Evolutionary conservation across 2,797 vertebrate species (phyloP).

Genomic region (Tangara arthus): DNA sequence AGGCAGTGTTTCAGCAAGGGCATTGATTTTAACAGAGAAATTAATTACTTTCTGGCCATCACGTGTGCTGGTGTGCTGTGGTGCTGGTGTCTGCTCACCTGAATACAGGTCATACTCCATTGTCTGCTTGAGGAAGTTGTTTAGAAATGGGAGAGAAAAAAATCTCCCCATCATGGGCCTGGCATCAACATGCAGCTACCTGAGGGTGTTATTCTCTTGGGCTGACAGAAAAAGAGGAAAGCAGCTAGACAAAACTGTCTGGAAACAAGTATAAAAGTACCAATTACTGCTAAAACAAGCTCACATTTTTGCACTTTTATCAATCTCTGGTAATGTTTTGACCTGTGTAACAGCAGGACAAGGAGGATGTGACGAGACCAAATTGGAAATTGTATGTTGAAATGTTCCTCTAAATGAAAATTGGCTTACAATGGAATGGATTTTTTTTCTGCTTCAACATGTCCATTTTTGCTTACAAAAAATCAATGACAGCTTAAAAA

Average conservation of each 20-base stretch:
- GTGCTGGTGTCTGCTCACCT: not conserved
- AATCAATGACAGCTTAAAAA: slow-evolving; percentile 58
- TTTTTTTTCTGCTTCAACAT: slow-evolving; percentile 43
- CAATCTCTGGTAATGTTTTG: not conserved
- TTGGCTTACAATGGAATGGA: not conserved
- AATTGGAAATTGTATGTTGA: not conserved
- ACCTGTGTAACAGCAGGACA: not conserved
- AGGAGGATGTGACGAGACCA: not conserved
- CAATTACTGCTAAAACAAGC: not conserved
- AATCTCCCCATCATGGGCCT: not conserved
- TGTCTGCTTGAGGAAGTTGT: not conserved
- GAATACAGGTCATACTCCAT: not conserved
- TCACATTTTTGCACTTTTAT: not conserved
- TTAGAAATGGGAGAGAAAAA: not conserved
- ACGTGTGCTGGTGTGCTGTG: accelerated
- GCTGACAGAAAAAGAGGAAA: not conserved
- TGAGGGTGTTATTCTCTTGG: not conserved
- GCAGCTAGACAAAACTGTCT: not conserved
- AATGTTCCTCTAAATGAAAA: slow-evolving; percentile 37
- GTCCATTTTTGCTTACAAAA: slow-evolving; percentile 46
- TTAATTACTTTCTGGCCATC: not conserved
- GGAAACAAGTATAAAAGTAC: not conserved
- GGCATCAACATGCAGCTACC: not conserved
- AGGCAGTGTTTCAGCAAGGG: not conserved
- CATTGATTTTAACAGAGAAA: not conserved